Evolutionary conservation across 2,797 vertebrate genomes (phyloP), one percentile per base, ranked within the genome.

Genomic region (Enteromius fasciolatus): DNA sequence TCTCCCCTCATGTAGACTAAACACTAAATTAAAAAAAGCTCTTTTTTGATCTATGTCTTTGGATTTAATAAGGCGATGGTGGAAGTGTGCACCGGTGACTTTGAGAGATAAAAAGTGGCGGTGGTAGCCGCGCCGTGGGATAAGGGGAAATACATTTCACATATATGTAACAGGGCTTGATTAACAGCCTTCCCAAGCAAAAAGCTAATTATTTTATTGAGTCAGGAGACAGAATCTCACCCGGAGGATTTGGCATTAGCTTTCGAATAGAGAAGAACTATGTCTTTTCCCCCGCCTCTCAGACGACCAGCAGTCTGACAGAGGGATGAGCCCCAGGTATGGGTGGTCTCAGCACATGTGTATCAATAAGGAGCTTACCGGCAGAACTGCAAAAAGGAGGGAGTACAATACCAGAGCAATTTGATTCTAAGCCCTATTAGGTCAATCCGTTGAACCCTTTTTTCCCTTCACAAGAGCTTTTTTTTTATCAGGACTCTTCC

Each of bases 121-220:
- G 84, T 80, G 84, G 88, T 91, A 81, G 90, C 88, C 91, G 87
- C 90, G 91, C 91, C 90, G 89, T 75, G 88, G 91, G 79, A 92
- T 87, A 84, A 90, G 90, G 88, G 88, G 82, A 91, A 91, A 91
- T 91, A 91, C 87, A 83, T 91, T 87, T 89, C 88, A 90, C 90
- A 92, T 93, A 93, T 94, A 93, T 94, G 92, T 94, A 94, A 91
- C 85, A 87, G 87, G 88, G 87, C 90, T 94, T 95, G 94, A 95
- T 95, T 94, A 95, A 94, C 91, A 87, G 91, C 91, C 77, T 78
- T 81, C 89, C 90, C 90, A 85, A 86, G 89, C 90, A 88, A 89
- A 92, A 93, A 94, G 91, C 92, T 94, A 95, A 95, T 95, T 94
- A 95, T 95, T 95, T 95, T 94, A 94, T 95, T 94, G 91, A 94